These are phyloP conservation scores for Neocrepidodera transversa DNA, from an alignment of 2,888 invertebrate genomes.

Conservation along the genomic window DNA sequence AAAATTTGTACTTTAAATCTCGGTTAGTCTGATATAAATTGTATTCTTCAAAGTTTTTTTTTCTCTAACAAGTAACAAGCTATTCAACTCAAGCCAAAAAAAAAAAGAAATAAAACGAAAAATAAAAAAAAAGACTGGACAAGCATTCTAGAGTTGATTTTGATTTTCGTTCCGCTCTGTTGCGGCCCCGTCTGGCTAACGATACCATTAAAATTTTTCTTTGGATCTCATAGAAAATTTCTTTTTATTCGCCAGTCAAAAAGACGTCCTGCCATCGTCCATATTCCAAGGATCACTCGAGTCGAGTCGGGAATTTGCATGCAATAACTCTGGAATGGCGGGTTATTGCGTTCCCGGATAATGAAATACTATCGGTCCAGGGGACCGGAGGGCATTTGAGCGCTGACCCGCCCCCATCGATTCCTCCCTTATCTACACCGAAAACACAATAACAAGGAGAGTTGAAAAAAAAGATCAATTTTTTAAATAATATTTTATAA, in stretches of 20 bases:
- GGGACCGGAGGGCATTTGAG: constrained; percentile 30
- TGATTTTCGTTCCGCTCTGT: constrained; percentile 6
- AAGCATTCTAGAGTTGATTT: constrained; percentile 7
- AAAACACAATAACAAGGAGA: no score
- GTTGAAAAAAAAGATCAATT: no score
- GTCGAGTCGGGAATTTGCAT: constrained; percentile 56
- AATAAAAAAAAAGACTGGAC: not conserved
- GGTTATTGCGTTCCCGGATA: constrained; percentile 49
- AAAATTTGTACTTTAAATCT: no score
- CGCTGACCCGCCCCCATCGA: constrained; percentile 41
- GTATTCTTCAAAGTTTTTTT: no score
- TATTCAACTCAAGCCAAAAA: not conserved
- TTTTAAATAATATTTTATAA: no score
- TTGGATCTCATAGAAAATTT: constrained; percentile 18
- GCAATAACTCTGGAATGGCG: constrained; percentile 55
- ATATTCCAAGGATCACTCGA: constrained; percentile 37
- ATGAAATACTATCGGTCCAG: constrained; percentile 52
- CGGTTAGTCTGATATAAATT: no score
- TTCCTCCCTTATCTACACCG: constrained; percentile 8
- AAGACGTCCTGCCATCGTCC: constrained; percentile 13
- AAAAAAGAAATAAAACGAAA: not conserved
- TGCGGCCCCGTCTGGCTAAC: constrained; percentile 16
- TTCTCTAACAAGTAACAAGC: no score
- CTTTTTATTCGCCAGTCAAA: constrained; percentile 19
- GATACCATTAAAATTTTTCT: constrained; percentile 25